phyloP scores from a whole-genome alignment of 2,797 vertebrate genomes.

The Melanotaenia pygmaea region DNA sequence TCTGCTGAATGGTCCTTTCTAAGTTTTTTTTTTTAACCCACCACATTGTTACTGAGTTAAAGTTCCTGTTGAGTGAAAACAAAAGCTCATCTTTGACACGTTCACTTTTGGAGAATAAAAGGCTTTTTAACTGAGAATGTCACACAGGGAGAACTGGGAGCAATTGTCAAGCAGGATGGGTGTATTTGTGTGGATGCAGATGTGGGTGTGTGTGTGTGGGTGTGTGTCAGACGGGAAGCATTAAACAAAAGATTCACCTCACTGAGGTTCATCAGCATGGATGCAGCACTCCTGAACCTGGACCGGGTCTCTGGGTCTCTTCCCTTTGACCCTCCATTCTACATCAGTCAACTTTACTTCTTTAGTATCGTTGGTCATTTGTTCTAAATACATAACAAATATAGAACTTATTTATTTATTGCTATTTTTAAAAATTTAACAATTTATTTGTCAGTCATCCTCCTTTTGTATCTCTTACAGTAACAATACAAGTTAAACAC shows the following conservation, averaged over 20 bases:
- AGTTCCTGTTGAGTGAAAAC: constrained; percentile 40
- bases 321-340: constrained; percentile 4
- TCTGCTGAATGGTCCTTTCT: constrained; percentile 4
- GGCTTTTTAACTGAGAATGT: constrained; percentile 54
- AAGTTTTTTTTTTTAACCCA: constrained; percentile 7
- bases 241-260: constrained; percentile 57
- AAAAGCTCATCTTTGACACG: constrained; percentile 57
- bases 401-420: neutral
- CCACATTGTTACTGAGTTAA: constrained; percentile 19
- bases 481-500: neutral
- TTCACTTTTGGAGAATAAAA: constrained; percentile 49
- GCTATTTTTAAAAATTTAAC: neutral
- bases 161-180: constrained; percentile 11
- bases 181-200: neutral
- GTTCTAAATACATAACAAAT: neutral
- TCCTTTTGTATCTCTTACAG: neutral
- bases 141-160: constrained; percentile 23
- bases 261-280: constrained; percentile 36
- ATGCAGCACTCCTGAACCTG: constrained; percentile 4
- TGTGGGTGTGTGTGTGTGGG: neutral
- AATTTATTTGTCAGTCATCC: neutral
- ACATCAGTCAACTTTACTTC: neutral
- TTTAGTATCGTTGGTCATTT: neutral
- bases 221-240: constrained; percentile 52
- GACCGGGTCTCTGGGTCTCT: neutral